These are phyloP conservation scores for Urocynchramus pylzowi DNA, from an alignment of 2,113 vertebrate genomes.

Conservation along the genomic window DNA sequence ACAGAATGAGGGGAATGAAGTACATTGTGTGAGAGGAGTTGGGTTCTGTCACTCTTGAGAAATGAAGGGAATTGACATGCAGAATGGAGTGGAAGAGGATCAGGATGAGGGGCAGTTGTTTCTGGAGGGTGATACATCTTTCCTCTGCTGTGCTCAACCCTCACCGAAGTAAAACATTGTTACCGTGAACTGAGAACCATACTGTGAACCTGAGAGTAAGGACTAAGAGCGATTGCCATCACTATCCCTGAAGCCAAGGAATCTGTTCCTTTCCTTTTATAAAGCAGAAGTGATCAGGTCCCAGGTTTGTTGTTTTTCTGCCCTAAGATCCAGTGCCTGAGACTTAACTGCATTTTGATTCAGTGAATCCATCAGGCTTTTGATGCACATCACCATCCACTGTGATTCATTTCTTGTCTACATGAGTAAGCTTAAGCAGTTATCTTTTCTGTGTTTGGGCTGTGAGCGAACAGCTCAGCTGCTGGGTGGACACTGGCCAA, in stretches of 20 bases:
- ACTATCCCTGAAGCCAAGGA: not conserved
- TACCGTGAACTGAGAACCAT: not conserved
- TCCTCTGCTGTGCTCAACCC: not conserved
- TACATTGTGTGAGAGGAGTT: not conserved
- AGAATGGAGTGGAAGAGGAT: not conserved
- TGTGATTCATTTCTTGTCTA: fast-evolving
- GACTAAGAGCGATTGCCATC: not conserved
- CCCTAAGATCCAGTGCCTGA: not conserved
- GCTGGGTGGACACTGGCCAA: not conserved
- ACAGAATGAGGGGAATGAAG: not conserved
- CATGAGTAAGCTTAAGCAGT: not conserved
- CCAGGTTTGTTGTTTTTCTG: not conserved
- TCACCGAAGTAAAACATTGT: not conserved
- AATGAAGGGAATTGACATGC: not conserved
- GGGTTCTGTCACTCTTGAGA: not conserved
- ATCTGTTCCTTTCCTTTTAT: not conserved
- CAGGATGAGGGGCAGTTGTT: not conserved
- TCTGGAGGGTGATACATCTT: not conserved
- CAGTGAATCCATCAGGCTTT: not conserved
- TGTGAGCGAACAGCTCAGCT: fast-evolving
- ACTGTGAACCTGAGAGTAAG: not conserved
- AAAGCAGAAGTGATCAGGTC: not conserved
- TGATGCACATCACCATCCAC: not conserved
- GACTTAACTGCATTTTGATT: not conserved
- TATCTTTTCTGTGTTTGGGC: not conserved